Conservation (phyloP, 2,797 vertebrate species). For the Hyperoplus immaculatus region DNA sequence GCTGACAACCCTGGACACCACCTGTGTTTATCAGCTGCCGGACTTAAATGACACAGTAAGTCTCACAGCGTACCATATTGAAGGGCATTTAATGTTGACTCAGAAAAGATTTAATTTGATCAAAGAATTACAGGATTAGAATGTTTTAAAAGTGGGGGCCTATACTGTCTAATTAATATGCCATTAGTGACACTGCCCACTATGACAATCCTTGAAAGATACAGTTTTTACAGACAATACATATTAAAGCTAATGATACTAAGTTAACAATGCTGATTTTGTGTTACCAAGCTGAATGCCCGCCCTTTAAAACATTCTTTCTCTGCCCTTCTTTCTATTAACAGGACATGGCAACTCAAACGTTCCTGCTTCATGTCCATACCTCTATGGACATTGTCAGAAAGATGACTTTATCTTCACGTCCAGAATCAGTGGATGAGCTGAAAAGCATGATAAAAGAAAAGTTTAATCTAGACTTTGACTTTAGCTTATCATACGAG, state of each 20-base stretch:
- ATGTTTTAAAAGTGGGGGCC: neutral
- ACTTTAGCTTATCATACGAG: slow-evolving; percentile 5
- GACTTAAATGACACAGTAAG: slow-evolving; percentile 48
- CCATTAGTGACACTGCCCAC: neutral
- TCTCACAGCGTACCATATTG: slow-evolving; percentile 41
- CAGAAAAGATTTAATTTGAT: slow-evolving; percentile 38
- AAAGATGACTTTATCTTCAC: slow-evolving; percentile 25
- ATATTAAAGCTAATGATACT: too few species aligned
- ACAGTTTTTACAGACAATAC: too few species aligned
- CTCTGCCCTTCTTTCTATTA: neutral
- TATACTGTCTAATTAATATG: neutral
- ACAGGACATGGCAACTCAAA: slow-evolving; percentile 42
- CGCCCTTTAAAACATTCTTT: neutral
- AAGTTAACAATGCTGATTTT: too few species aligned
- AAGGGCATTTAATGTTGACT: slow-evolving; percentile 37
- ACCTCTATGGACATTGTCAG: slow-evolving; percentile 28
- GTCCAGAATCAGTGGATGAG: slow-evolving; percentile 34
- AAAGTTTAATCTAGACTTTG: slow-evolving; percentile 29
- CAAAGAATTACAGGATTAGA: neutral
- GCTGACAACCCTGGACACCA: slow-evolving; percentile 2
- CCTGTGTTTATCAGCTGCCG: slow-evolving; percentile 26
- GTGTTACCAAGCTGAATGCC: neutral
- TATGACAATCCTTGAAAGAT: neutral
- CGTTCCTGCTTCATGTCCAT: slow-evolving; percentile 22
- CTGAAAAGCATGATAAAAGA: slow-evolving; percentile 31